Evolutionary conservation across 2,113 vertebrate species (phyloP).

Genomic region (Pterophyllum scalare): DNA sequence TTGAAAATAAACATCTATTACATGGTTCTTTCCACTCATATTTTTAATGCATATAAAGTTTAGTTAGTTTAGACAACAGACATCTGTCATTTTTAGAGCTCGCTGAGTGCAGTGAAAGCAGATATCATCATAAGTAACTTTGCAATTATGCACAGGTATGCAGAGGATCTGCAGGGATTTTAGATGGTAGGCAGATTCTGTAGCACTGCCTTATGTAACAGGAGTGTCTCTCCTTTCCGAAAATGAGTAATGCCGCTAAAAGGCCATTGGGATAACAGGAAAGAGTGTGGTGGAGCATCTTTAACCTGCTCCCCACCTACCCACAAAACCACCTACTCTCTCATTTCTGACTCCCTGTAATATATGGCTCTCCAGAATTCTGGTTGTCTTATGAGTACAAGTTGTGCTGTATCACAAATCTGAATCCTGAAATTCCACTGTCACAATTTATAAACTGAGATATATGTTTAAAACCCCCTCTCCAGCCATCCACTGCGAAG

Average conservation of each 20-base stretch:
- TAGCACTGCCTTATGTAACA: conserved; percentile 67
- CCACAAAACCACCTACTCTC: conserved; percentile 65
- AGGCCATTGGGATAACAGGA: conserved; percentile 63
- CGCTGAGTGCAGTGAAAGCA: conserved; percentile 7
- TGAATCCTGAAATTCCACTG: conserved; percentile 16
- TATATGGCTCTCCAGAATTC: conserved; percentile 26
- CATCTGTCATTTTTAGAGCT: neutral
- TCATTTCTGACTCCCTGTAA: conserved; percentile 36
- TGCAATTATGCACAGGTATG: conserved; percentile 43
- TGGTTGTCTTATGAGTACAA: conserved; percentile 23
- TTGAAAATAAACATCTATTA: neutral
- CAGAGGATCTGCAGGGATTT: conserved; percentile 48
- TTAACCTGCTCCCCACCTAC: conserved; percentile 67
- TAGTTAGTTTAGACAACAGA: neutral
- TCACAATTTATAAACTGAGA: conserved; percentile 3
- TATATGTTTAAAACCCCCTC: neutral
- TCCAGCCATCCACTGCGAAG: conserved; percentile 18
- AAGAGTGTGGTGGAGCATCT: conserved; percentile 55
- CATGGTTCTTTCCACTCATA: neutral
- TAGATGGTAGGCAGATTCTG: conserved; percentile 49
- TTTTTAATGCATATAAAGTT: conserved; percentile 13
- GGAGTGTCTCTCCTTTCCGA: conserved; percentile 65
- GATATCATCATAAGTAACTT: conserved; percentile 23
- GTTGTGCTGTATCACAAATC: conserved; percentile 34
- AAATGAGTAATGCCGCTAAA: conserved; percentile 71